A percentile compares a stretch with the other conserved stretches of the same genome.
phyloP scores from a whole-genome alignment of 2,113 vertebrate species.

The Ptyas mucosa region DNA sequence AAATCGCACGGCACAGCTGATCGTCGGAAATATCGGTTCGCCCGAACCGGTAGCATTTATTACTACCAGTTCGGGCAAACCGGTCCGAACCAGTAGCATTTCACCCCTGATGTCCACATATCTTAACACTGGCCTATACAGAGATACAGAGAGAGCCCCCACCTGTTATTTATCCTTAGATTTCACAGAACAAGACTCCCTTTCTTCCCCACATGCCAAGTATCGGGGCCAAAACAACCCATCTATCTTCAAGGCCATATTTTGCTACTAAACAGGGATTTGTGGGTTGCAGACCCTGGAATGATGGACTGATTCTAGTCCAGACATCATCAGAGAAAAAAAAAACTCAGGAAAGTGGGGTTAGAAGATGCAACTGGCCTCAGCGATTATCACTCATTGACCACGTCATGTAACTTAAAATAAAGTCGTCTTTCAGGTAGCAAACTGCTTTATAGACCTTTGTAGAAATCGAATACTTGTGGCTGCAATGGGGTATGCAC shows the following conservation, averaged over 20 bases:
- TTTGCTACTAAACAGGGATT: too few species aligned
- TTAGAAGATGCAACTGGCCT: neutral
- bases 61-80: too few species aligned
- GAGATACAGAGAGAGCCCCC: neutral
- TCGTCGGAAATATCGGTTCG: too few species aligned
- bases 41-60: too few species aligned
- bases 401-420: neutral
- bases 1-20: too few species aligned
- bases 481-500: neutral
- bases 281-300: neutral
- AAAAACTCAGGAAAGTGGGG: neutral
- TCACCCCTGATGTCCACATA: neutral
- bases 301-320: neutral
- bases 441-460: neutral
- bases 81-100: too few species aligned
- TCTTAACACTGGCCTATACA: neutral
- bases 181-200: slow-evolving; percentile 8
- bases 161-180: neutral
- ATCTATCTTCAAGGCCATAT: neutral
- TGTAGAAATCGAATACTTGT: neutral
- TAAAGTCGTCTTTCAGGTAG: neutral
- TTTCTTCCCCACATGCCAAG: neutral
- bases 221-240: neutral
- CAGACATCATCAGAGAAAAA: slow-evolving; percentile 2
- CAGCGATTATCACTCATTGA: neutral